phyloP scores from a whole-genome alignment of 2,797 vertebrate species.

The Sitta carolinensis region DNA sequence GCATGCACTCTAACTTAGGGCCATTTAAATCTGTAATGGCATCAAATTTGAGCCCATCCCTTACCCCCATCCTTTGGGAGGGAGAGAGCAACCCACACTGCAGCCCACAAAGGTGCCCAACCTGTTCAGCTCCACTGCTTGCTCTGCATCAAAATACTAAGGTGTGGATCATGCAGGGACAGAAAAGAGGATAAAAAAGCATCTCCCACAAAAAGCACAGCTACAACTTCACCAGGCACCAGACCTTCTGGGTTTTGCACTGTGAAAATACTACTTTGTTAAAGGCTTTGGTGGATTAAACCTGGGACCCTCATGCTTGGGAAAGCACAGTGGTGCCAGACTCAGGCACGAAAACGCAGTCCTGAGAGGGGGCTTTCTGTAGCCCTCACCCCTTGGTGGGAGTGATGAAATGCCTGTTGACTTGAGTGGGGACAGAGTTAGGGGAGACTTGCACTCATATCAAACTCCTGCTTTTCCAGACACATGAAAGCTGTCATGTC shows the following conservation, averaged over 20 bases:
- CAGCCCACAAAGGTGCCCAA: background rate
- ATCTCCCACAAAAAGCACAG: background rate
- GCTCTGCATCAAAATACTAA: background rate
- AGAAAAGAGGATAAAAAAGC: background rate
- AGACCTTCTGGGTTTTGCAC: background rate
- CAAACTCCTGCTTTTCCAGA: background rate
- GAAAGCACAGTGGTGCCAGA: background rate
- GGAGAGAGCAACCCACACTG: background rate
- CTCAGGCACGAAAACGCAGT: background rate
- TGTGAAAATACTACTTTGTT: accelerated
- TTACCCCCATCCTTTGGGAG: background rate
- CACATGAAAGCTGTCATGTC: background rate
- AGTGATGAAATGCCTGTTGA: background rate
- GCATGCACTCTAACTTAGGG: background rate
- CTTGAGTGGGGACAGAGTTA: background rate
- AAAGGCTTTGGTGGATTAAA: background rate
- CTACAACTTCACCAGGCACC: accelerated
- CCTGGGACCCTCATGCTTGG: background rate
- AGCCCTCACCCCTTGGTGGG: background rate
- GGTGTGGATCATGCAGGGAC: background rate
- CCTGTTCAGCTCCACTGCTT: background rate
- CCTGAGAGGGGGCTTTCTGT: background rate
- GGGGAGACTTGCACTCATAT: background rate
- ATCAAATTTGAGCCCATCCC: background rate
- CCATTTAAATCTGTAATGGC: background rate